Base-by-base conservation (phyloP, 1,140 invertebrate genomes). In the Mactra quadrangularis region DNA sequence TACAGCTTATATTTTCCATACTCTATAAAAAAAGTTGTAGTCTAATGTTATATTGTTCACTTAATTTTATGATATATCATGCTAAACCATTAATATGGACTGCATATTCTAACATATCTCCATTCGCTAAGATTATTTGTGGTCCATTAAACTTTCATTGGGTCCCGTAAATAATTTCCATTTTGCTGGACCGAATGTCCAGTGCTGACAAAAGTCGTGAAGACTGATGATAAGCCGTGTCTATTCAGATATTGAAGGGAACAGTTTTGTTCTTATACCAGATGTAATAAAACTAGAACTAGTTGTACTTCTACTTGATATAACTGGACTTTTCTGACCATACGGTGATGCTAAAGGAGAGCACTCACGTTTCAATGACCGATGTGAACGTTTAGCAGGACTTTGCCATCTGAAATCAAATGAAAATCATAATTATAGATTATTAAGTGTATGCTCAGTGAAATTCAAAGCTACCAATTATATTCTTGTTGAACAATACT, bases 381-480 rank as follows among this genome's bases (percentile, higher is more conserved):
- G n/a, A 7, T 15, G 15, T 9, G n/a, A 27, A 1, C 70, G 38
- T 22, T 71, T 70, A 3, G 77, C 77, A 38, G 77, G 77, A 50
- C 77, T 81, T 33, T 81, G 77, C 77, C 77, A 81, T 35, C 77
- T 81, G 53, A 59, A 66, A 45, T 31, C 50, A n/a, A 35, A 57
- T 35, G 25, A 33, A 74, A n/a, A 4, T 6, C 45, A 22, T 68
- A 9, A 15, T 19, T 9, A 38, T 4, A 33, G 13, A 9, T 41
- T 17, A 22, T 68, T 33, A 6, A 33, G 19, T 41, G 27, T 4
- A 15, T 15, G 9, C 6, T 68, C 27, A 68, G 38, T 33, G 7
- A 25, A 27, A 11, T 9, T 29, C 6, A 29, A 62, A 6, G 3
- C 3, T 29, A 29, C 13, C 3, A 62, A n/a, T 7, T 62, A 62